phyloP scores from a whole-genome alignment of 2,888 invertebrate species.

The Lysandra coridon region DNA sequence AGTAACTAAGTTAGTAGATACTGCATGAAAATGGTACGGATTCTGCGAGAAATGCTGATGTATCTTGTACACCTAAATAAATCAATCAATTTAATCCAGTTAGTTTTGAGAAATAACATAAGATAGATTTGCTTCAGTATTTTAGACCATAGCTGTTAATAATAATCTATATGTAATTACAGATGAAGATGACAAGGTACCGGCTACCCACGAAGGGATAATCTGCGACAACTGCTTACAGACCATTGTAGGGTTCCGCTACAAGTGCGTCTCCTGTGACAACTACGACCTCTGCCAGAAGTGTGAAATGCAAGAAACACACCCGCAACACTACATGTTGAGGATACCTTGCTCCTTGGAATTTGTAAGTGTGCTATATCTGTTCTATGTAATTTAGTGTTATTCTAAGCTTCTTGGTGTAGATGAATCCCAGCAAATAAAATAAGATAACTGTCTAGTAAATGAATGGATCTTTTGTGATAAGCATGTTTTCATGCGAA shows the following conservation, averaged over 20 bases:
- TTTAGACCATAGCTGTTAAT: background rate
- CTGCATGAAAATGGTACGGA: no score
- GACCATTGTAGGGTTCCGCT: constrained; percentile 86
- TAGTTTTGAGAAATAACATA: no score
- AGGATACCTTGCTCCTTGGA: constrained; percentile 80
- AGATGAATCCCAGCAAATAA: background rate
- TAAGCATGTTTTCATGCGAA: background rate
- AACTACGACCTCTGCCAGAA: constrained; percentile 90
- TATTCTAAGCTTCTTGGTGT: background rate
- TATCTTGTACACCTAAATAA: no score
- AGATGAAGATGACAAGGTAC: constrained; percentile 44
- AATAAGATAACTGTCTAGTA: background rate
- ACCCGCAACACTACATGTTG: constrained; percentile 88
- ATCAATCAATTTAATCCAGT: no score
- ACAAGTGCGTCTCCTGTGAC: constrained; percentile 89
- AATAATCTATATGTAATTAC: constrained; percentile 33
- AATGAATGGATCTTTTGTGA: background rate
- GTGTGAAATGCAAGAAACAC: constrained; percentile 85
- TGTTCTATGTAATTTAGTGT: background rate
- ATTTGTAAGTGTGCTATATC: constrained; percentile 54
- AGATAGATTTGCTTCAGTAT: no score
- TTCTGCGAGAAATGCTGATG: no score
- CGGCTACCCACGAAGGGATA: constrained; percentile 76
- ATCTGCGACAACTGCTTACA: constrained; percentile 87
- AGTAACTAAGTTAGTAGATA: no score